Evolutionary conservation across 1,140 invertebrate genomes (phyloP).

Genomic region (Pogonognathellus flavescens): DNA sequence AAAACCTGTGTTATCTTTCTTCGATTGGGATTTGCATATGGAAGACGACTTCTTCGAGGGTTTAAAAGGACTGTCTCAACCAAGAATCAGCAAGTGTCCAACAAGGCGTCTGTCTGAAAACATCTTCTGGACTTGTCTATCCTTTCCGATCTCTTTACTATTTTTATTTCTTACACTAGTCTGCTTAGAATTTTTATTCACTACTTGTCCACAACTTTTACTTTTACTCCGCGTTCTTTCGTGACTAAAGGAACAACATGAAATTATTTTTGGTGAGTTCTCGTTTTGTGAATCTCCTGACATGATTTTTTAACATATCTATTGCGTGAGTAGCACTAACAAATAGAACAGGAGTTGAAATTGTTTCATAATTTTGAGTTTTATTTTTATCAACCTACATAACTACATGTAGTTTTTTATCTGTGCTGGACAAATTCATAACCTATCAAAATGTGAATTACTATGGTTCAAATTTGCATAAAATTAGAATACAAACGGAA

Average conservation of each 20-base stretch:
- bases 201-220: not conserved
- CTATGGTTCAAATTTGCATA: no score
- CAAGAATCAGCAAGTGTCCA: conserved; percentile 27
- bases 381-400: no score
- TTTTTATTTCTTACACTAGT: conserved; percentile 7
- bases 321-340: no score
- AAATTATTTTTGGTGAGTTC: conserved; percentile 38
- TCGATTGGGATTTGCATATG: conserved; percentile 4
- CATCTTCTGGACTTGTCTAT: conserved; percentile 29
- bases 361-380: no score
- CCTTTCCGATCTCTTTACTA: conserved; percentile 1
- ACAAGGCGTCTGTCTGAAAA: conserved; percentile 17
- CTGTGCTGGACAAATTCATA: no score
- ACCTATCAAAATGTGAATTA: no score
- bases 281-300: no score
- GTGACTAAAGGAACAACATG: conserved; percentile 2
- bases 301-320: no score
- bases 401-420: no score
- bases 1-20: conserved; percentile 20
- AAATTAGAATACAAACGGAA: no score
- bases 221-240: not conserved
- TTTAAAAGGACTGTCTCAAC: conserved; percentile 44
- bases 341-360: no score
- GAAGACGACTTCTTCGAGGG: conserved; percentile 33
- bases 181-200: not conserved